phyloP scores from a whole-genome alignment of 1,140 invertebrate genomes.

The Drosophila tropicalis region DNA sequence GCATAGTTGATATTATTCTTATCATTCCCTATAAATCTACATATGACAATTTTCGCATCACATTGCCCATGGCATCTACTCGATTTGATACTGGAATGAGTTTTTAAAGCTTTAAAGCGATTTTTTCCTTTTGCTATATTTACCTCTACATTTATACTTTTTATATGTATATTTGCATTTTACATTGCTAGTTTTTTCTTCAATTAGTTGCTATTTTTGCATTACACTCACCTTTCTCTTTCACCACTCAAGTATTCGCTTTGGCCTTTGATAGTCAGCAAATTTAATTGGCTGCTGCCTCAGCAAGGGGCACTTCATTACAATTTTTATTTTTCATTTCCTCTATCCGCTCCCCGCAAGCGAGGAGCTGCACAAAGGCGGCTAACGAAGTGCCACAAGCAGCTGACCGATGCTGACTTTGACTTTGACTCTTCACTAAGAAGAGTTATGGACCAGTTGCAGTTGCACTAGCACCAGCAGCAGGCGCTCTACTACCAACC shows the following conservation, averaged over 20 bases:
- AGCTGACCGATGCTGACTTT: constrained; percentile 49
- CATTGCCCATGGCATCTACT: constrained; percentile 35
- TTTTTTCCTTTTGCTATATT: too few relatives aligned
- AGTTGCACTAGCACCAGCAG: background rate
- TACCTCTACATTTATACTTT: background rate
- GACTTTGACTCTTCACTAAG: constrained; percentile 41
- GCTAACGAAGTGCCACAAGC: constrained; percentile 58
- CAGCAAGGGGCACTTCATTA: constrained; percentile 54
- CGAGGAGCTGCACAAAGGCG: constrained; percentile 34
- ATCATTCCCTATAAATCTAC: constrained; percentile 78
- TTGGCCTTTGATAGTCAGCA: constrained; percentile 41
- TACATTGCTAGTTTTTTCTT: constrained; percentile 1
- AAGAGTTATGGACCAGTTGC: constrained; percentile 4
- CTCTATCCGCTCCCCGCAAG: background rate
- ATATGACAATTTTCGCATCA: constrained; percentile 78
- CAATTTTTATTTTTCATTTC: constrained; percentile 19
- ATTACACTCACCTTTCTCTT: constrained; percentile 12
- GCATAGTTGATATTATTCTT: constrained; percentile 79
- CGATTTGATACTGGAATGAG: constrained; percentile 5
- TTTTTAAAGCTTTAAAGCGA: constrained; percentile 53
- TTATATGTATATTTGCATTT: background rate
- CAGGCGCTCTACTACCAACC: background rate
- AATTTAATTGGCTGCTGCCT: constrained; percentile 62
- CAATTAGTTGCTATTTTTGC: constrained; percentile 40
- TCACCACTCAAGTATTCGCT: constrained; percentile 31